Evolutionary conservation across 2,888 invertebrate genomes (phyloP).

Genomic region (Drosophila yooni): DNA sequence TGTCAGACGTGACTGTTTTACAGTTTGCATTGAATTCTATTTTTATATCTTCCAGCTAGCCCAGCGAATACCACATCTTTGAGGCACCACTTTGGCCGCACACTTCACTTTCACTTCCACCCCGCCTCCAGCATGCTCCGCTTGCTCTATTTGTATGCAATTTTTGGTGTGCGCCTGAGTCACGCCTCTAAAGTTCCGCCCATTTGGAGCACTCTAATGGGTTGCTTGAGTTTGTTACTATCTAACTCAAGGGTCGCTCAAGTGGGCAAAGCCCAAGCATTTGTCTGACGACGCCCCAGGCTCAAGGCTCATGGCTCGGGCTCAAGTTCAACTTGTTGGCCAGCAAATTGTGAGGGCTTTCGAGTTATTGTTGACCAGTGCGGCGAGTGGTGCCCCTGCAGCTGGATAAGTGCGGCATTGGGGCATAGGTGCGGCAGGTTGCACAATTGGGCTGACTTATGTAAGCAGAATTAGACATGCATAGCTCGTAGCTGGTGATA

Average conservation of each 20-base stretch:
- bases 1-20: slow-evolving; percentile 71
- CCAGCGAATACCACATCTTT: slow-evolving; percentile 24
- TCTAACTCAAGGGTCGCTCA: slow-evolving; percentile 63
- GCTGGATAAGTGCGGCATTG: not conserved
- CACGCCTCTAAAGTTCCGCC: slow-evolving; percentile 1
- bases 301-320: slow-evolving; percentile 2
- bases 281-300: slow-evolving; percentile 56
- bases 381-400: slow-evolving; percentile 11
- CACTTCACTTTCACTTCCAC: slow-evolving; percentile 24
- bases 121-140: not conserved
- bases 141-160: slow-evolving; percentile 48
- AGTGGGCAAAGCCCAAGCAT: slow-evolving; percentile 77
- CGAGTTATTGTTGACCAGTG: slow-evolving; percentile 76
- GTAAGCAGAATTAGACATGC: slow-evolving; percentile 56
- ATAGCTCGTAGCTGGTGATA: slow-evolving; percentile 46
- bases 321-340: slow-evolving; percentile 75
- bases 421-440: not conserved
- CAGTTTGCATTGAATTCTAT: slow-evolving; percentile 61
- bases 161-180: slow-evolving; percentile 29
- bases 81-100: slow-evolving; percentile 5
- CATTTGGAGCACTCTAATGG: slow-evolving; percentile 69
- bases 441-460: slow-evolving; percentile 35
- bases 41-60: slow-evolving; percentile 49
- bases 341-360: slow-evolving; percentile 72
- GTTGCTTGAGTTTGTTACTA: slow-evolving; percentile 79